A percentile compares a stretch with the other conserved stretches of the same genome.
These are phyloP conservation scores for Cisticola juncidis DNA, from an alignment of 2,113 vertebrate species.

Conservation along the genomic window DNA sequence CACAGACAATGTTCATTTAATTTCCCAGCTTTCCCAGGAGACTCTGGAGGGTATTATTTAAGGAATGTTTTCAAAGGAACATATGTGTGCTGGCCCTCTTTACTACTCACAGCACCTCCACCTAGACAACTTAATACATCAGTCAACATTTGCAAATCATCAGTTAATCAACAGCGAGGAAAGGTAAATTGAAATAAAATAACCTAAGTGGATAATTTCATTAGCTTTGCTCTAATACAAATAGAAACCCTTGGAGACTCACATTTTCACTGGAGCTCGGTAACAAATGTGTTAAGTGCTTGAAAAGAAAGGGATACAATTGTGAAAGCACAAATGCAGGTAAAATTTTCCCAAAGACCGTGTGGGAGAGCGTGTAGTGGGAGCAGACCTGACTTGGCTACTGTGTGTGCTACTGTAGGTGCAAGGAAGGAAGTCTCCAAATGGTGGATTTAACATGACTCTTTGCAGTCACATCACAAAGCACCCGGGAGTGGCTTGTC, in stretches of 20 bases:
- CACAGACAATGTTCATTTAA: constrained; percentile 32
- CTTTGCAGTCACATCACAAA: constrained; percentile 73
- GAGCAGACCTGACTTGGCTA: constrained; percentile 52
- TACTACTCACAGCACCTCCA: background rate
- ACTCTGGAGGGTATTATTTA: background rate
- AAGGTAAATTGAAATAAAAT: constrained; percentile 14
- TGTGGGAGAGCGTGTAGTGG: background rate
- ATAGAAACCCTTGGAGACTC: constrained; percentile 14
- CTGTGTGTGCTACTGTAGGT: background rate
- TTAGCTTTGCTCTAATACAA: constrained; percentile 36
- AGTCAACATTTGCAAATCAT: constrained; percentile 48
- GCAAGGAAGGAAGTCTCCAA: constrained; percentile 80
- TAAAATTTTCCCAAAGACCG: constrained; percentile 61
- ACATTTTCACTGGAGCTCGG: constrained; percentile 26
- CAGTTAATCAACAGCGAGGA: constrained; percentile 21
- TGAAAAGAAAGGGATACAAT: constrained; percentile 58
- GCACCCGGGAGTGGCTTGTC: constrained; percentile 67
- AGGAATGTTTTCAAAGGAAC: constrained; percentile 12
- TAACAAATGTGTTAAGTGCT: constrained; percentile 53
- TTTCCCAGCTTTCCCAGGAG: constrained; percentile 46
- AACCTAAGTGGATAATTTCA: background rate
- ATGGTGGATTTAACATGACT: constrained; percentile 51
- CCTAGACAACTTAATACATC: background rate
- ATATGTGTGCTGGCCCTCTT: background rate
- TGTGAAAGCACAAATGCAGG: constrained; percentile 13